A percentile compares a stretch with the other conserved stretches of the same genome.
Conservation (phyloP, 2,113 vertebrate genomes). For the Alosa alosa region DNA sequence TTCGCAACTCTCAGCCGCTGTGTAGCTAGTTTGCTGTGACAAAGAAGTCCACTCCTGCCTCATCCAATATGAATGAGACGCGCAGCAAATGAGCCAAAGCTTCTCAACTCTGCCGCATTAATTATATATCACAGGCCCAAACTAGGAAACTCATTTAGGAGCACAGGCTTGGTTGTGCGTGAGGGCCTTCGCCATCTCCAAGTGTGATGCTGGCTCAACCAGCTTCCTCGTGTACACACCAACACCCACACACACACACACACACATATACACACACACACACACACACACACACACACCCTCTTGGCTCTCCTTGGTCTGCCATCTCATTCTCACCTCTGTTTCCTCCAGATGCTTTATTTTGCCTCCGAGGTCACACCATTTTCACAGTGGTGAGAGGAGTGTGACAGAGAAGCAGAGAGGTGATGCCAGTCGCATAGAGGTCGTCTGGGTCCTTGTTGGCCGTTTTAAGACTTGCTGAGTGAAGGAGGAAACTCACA, state of each 20-base stretch:
- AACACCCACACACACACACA: conserved; percentile 11
- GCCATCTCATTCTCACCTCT: conserved; percentile 9
- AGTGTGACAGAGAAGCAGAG: neutral
- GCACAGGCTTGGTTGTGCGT: neutral
- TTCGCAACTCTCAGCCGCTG: conserved; percentile 22
- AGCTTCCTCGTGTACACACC: neutral
- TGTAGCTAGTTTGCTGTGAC: conserved; percentile 29
- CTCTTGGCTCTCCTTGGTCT: neutral
- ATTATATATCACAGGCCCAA: conserved; percentile 52
- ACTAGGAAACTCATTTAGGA: conserved; percentile 55
- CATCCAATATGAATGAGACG: conserved; percentile 33
- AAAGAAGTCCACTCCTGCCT: conserved; percentile 34
- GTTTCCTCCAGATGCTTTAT: neutral
- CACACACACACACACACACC: neutral
- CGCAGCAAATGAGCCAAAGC: conserved; percentile 42
- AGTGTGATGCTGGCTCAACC: neutral
- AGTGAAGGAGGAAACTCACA: neutral
- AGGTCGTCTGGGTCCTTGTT: neutral
- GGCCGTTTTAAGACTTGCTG: neutral
- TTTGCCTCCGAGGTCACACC: neutral
- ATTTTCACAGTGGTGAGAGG: neutral
- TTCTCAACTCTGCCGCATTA: conserved; percentile 57
- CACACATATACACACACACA: conserved; percentile 20
- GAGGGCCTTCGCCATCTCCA: neutral
- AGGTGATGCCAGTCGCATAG: neutral